Evolutionary conservation across 2,888 invertebrate genomes (phyloP), one percentile per base, ranked within the genome.

Genomic region (Agrochola circellaris): DNA sequence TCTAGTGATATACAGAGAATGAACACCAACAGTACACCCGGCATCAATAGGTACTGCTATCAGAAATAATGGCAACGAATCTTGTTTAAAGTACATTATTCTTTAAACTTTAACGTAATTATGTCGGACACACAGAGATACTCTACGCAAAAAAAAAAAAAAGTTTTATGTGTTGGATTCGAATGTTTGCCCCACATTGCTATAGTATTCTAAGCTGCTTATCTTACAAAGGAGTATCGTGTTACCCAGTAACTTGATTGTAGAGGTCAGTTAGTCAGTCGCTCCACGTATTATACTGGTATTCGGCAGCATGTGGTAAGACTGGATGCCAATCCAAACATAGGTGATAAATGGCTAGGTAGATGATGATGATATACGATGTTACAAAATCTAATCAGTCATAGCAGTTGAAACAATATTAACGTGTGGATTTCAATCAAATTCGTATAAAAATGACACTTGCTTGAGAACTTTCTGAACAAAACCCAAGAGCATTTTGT

Each of bases 111-210:
- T 2, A 61, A 23, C 34, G 7, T n/a, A 61, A 42, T 45, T 34
- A 79, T 26, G 26, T 61, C 42, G 42, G 15, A 42, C 38, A 30
- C 34, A 77, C 45, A 64, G 34, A 76, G 30, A 79, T 15, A 23
- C 17, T 11, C 3, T 23, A 61, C 11, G 17, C 9, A 34, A 65
- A 6, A 26, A 48, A 67, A 56, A 65, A 64, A 34, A 6, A 17
- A 58, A 0, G 8, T 34, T n/a, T 17, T 9, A 38, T 17, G 9
- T 17, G 20, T 23, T 34, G 20, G 13, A 66, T 26, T 26, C 26
- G 51, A 17, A 75, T 26, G 17, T 51, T 75, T 60, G 7, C 7
- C 8, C 4, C 4, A 23, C 8, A 13, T 38, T 61, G 17, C n/a
- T 30, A 48, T 1, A 26, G 5, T 8, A 74, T 26, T 60, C 9